phyloP scores from a whole-genome alignment of 2,888 invertebrate genomes.

The Tetragnatha montana region DNA sequence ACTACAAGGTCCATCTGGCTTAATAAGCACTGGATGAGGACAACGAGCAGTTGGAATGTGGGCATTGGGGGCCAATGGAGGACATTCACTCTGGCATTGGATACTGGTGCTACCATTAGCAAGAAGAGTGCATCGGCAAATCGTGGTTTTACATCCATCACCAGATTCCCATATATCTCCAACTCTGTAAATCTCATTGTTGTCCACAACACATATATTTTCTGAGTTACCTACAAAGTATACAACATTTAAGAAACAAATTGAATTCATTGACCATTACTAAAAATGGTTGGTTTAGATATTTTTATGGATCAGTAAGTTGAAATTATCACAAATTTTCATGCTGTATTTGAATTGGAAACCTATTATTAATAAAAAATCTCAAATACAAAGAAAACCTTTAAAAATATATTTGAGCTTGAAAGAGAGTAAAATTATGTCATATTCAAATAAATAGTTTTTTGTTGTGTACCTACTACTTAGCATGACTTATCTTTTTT shows the following conservation, averaged over 20 bases:
- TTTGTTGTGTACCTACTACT: too few relatives aligned
- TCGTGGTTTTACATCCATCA: slow-evolving; percentile 72
- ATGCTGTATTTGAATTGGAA: background rate
- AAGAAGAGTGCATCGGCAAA: slow-evolving; percentile 72
- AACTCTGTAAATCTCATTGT: slow-evolving; percentile 66
- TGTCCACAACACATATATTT: slow-evolving; percentile 52
- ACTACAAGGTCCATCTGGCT: slow-evolving; percentile 73
- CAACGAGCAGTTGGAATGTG: slow-evolving; percentile 72
- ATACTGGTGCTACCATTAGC: slow-evolving; percentile 72
- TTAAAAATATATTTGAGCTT: too few relatives aligned
- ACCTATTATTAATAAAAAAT: too few relatives aligned
- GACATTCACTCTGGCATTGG: slow-evolving; percentile 73
- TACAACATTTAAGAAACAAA: too few relatives aligned
- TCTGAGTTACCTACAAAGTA: slow-evolving; percentile 29
- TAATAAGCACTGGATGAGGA: slow-evolving; percentile 73
- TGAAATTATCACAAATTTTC: background rate
- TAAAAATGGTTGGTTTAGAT: too few relatives aligned
- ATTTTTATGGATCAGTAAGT: background rate
- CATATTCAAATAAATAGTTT: too few relatives aligned
- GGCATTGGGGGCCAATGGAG: slow-evolving; percentile 72
- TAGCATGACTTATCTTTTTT: too few relatives aligned
- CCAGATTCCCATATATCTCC: slow-evolving; percentile 73
- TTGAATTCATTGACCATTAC: too few relatives aligned
- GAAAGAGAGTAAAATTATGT: too few relatives aligned
- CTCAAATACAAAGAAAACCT: too few relatives aligned